Base-by-base conservation (phyloP, 2,888 invertebrate genomes). In the Athalia cordata region DNA sequence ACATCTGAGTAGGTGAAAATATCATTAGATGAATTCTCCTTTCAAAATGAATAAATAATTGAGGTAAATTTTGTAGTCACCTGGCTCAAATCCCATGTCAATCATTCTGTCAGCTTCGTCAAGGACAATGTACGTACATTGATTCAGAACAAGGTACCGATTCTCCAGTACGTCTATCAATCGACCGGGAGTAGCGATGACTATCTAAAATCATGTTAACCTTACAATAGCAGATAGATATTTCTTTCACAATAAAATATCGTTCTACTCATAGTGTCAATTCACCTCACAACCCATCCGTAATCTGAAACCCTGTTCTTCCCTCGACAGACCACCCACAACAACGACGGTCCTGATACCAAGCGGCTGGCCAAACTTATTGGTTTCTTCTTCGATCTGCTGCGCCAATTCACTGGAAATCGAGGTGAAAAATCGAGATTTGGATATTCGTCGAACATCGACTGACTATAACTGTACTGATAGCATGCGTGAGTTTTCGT, bases 41-140 rank as follows among this genome's bases (percentile, higher is more conserved):
- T 70, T 70, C n/a, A n/a, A 2, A 57, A 15, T 11, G 29, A 50
- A 11, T 43, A 8, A 11, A 13, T 29, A 45, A 7, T n/a, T 45
- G 11, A 11, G 55, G 4, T 11, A 79, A 74, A 45, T 43, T 8
- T 78, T 13, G 81, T 92, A 92, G 45, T 76, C 84, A 90, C 90
- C 90, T 62, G 98, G 97, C 90, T 99, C 99, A 89, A 99, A 99
- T 89, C 99, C 99, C 97, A 99, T 99, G 93, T 99, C 99, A 91
- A 99, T 98, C 99, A 99, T 99, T 88, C 99, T 94, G 92, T 99
- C 99, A 52, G 99, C 99, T 92, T 98, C 97, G 87, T 97, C 97
- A 76, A 97, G 92, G 4, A 97, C 99, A 80, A 99, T 98, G 89
- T 99, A 99, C 0, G 99, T 99, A 90, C 99, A 99, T 87, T 99